Evolutionary conservation across 2,797 vertebrate species (phyloP).

Genomic region (Hybognathus amarus): DNA sequence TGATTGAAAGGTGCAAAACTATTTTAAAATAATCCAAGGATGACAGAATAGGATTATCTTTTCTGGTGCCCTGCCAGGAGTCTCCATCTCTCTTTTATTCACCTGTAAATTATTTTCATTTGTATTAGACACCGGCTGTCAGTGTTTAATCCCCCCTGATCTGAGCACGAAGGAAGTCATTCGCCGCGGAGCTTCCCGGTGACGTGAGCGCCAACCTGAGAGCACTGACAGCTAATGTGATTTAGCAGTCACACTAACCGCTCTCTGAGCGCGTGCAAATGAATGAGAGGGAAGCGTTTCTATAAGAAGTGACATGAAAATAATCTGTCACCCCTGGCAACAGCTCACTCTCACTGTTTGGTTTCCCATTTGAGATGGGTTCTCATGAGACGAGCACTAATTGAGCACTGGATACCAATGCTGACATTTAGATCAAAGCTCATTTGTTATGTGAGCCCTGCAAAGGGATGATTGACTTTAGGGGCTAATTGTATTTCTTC

Average conservation of each 20-base stretch:
- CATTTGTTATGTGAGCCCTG: constrained; percentile 9
- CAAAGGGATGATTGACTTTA: constrained; percentile 39
- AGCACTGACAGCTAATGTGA: constrained; percentile 77
- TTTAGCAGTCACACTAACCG: constrained; percentile 79
- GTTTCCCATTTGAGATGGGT: constrained; percentile 48
- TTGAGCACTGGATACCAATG: constrained; percentile 65
- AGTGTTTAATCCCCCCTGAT: constrained; percentile 67
- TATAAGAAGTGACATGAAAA: constrained; percentile 77
- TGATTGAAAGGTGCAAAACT: constrained; percentile 47
- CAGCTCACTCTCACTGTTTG: constrained; percentile 70
- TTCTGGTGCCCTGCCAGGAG: constrained; percentile 44
- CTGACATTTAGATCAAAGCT: constrained; percentile 45
- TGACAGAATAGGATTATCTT: constrained; percentile 45
- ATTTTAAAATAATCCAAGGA: constrained; percentile 48
- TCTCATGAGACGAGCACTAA: constrained; percentile 75
- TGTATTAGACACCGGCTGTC: constrained; percentile 75
- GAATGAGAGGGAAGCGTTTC: constrained; percentile 77
- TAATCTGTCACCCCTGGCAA: constrained; percentile 84
- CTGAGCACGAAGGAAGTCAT: constrained; percentile 75
- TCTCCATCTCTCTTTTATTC: constrained; percentile 66
- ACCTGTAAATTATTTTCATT: constrained; percentile 77
- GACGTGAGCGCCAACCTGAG: constrained; percentile 77
- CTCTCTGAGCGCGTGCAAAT: constrained; percentile 79
- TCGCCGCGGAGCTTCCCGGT: constrained; percentile 74
- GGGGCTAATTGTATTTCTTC: constrained; percentile 36